phyloP scores from a whole-genome alignment of 2,113 vertebrate species.

The Taxidea taxus region DNA sequence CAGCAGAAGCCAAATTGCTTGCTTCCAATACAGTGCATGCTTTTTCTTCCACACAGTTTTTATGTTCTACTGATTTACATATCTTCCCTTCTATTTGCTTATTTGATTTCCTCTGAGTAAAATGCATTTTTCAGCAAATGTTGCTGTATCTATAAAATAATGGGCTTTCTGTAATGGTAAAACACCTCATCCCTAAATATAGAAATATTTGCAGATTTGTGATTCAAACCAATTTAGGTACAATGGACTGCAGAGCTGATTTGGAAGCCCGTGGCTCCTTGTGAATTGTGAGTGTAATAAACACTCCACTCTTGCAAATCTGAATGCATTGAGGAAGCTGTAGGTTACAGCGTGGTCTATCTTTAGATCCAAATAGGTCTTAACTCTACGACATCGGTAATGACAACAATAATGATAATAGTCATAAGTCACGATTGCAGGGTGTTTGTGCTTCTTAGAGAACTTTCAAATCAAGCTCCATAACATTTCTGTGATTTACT shows the following conservation, averaged over 20 bases:
- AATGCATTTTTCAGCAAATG: slow-evolving; percentile 77
- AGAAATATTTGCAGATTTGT: slow-evolving; percentile 65
- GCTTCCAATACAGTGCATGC: background rate
- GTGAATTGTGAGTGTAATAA: background rate
- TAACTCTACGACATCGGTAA: background rate
- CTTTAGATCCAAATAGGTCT: background rate
- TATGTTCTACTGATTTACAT: slow-evolving; percentile 67
- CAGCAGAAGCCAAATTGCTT: slow-evolving; percentile 40
- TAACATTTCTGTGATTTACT: background rate
- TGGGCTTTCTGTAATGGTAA: slow-evolving; percentile 37
- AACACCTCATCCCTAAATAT: slow-evolving; percentile 49
- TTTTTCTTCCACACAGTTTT: background rate
- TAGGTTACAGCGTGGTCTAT: background rate
- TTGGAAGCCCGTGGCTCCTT: background rate
- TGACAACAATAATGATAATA: background rate
- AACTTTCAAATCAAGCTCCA: background rate
- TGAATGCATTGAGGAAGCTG: background rate
- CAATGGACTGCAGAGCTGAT: background rate
- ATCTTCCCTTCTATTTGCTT: slow-evolving; percentile 78
- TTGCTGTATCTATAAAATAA: slow-evolving; percentile 72
- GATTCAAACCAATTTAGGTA: slow-evolving; percentile 50
- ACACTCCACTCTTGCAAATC: background rate
- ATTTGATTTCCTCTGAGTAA: slow-evolving; percentile 81
- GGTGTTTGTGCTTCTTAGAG: background rate
- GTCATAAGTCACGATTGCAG: background rate